Base-by-base conservation (phyloP, 2,888 invertebrate species). In the Morinoia aosen region DNA sequence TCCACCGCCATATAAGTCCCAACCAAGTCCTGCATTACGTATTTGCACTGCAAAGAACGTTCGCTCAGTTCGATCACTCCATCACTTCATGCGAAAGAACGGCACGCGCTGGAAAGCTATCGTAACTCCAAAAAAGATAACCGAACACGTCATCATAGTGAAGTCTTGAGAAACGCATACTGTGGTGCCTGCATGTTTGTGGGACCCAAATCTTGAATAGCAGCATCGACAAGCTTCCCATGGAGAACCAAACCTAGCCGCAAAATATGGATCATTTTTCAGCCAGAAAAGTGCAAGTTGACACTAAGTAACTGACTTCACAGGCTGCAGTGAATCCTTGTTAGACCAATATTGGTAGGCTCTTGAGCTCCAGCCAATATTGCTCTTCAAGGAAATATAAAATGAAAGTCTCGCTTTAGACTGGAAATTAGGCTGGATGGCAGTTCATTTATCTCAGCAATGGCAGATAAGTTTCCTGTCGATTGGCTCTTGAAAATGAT, bases 261-360 rank as follows among this genome's bases (percentile, higher is more conserved):
- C 57, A 93, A 93, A 93, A 57, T 91, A 33, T 57, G 57, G 14
- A 33, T n/a, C 57, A 93, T 93, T 93, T 93, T 57, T 93, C 57
- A 33, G 11, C 56, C 25, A 57, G 16, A 56, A 12, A 33, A 57
- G 33, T 33, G 33, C 19, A n/a, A 4, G 48, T 93, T 93, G 58
- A 93, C 93, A 57, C 93, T 93, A 93, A 93, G 93, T 93, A 57
- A 93, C 93, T 57, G 48, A 93, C 57, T 57, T 56, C 93, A 57
- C 93, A 57, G 11, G 33, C 93, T 93, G 33, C 93, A 93, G 58
- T 19, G 57, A 16, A 93, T 93, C 57, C 93, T 93, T 56, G 57
- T 93, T 93, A 57, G 58, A 10, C 93, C 93, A 93, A 93, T 93
- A 93, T 93, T 93, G 93, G 93, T 33, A 16, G 57, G 93, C 58